Base-by-base conservation (phyloP, 2,113 vertebrate species). In the Hippocampus zosterae region DNA sequence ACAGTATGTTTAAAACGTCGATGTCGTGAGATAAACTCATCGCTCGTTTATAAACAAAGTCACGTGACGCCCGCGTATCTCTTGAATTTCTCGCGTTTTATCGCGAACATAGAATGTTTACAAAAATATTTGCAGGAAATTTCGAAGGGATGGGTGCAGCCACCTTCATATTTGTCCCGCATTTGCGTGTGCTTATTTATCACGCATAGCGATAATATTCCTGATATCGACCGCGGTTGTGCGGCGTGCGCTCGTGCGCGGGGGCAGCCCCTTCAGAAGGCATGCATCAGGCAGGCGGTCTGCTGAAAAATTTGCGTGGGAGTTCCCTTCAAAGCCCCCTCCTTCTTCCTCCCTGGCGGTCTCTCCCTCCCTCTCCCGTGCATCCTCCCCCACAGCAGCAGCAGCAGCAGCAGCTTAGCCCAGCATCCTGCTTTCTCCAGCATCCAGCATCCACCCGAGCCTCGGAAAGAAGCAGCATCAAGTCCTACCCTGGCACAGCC, bases 201-300 rank as follows among this genome's bases (percentile, higher is more conserved):
- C 68, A 59, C 52, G 19, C 42, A 0, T 44, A 41, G 73, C 68
- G 63, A 71, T 3, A 19, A 72, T 6, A 71, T 80, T 33, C 62
- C 64, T 70, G 85, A 86, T 76, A 82, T 62, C 61, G 83, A 81
- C 85, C 76, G 87, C 79, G 79, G 71, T 82, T 82, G 86, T 68
- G 44, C 23, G 67, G 67, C 69, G 72, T 76, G 86, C 79, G 50
- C 37, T 18, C 6, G 57, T 33, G 83, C 66, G 78, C 68, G 80
- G 91, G 86, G 92, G 91, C 87, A 89, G 90, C 87, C 92, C 92
- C 88, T 79, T 77, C 90, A 90, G 90, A 91, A 90, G 89, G 90
- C 89, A 91, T 37, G 90, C 91, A 92, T 89, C 85, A 92, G 91
- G 91, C 91, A 89, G 91, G 91, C 91, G 89, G 92, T 87, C 91